A percentile compares a stretch with the other conserved stretches of the same genome.
Conservation (phyloP, 2,797 vertebrate species). For the Mallotus villosus region DNA sequence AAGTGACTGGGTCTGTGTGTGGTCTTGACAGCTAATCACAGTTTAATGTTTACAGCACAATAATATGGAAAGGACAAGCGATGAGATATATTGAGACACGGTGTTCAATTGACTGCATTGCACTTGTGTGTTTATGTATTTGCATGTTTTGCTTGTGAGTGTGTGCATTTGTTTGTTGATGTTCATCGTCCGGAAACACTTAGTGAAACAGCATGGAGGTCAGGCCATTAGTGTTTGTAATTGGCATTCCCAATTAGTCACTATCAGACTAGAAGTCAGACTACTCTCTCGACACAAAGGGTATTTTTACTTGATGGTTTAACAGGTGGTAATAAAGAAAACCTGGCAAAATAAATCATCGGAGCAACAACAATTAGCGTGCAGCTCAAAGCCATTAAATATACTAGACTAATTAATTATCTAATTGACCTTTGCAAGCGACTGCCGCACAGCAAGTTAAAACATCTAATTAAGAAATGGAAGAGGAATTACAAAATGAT, state of each 20-base stretch:
- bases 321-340: constrained; percentile 6
- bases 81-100: not conserved
- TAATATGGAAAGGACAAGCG: not conserved
- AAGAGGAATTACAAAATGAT: constrained; percentile 32
- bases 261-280: not conserved
- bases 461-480: constrained; percentile 47
- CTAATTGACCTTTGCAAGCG: constrained; percentile 53
- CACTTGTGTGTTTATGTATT: too few relatives aligned
- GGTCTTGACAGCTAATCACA: not conserved
- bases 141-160: not conserved
- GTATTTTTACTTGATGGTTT: not conserved
- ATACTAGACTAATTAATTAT: constrained; percentile 60
- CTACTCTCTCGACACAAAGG: not conserved
- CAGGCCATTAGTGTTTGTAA: not conserved
- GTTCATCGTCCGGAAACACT: too few relatives aligned
- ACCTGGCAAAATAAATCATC: constrained; percentile 55
- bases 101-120: not conserved
- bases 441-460: constrained; percentile 31
- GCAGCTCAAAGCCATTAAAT: constrained; percentile 36
- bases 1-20: not conserved
- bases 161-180: not conserved
- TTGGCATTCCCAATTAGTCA: not conserved
- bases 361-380: constrained; percentile 33
- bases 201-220: not conserved
- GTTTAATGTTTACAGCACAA: not conserved